Percentiles rank a stretch among this genome's conserved stretches.
Conservation (phyloP, 2,888 invertebrate species). For the Aleiodes leptofemur region DNA sequence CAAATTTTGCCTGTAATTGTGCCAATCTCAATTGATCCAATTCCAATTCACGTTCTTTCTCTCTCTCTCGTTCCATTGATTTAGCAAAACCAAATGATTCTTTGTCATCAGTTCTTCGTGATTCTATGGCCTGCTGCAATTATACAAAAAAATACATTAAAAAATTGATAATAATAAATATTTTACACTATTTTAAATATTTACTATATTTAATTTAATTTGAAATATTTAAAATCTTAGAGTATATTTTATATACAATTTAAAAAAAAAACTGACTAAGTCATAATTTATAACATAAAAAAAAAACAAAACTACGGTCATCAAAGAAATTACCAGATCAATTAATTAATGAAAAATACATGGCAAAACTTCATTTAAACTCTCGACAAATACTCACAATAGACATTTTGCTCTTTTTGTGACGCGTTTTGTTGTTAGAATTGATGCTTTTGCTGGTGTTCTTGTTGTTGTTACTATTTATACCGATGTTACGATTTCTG, state of each 20-base stretch:
- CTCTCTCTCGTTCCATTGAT: slow-evolving; percentile 70
- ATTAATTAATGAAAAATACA: too few species aligned
- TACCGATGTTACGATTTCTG: slow-evolving; percentile 56
- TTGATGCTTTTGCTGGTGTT: slow-evolving; percentile 63
- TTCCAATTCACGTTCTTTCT: slow-evolving; percentile 68
- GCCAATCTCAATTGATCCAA: slow-evolving; percentile 78
- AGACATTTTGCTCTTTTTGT: slow-evolving; percentile 70
- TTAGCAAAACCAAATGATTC: slow-evolving; percentile 71
- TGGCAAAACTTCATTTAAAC: too few species aligned
- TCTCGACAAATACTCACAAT: slow-evolving; percentile 61
- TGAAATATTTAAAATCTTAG: too few species aligned
- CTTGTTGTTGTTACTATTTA: slow-evolving; percentile 63
- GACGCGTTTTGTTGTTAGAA: slow-evolving; percentile 63
- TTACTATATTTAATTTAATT: too few species aligned
- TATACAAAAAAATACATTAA: slow-evolving; percentile 22
- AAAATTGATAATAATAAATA: neutral
- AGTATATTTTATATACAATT: too few species aligned
- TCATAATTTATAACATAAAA: too few species aligned
- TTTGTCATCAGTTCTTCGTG: slow-evolving; percentile 64
- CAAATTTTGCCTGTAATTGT: slow-evolving; percentile 82
- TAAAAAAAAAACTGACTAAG: too few species aligned
- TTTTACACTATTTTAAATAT: too few species aligned
- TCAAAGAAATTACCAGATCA: too few species aligned
- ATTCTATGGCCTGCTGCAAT: slow-evolving; percentile 62
- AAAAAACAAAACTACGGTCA: too few species aligned